Percentiles rank a stretch among this genome's conserved stretches.
Conservation (phyloP, 2,797 vertebrate species). For the Etheostoma perlongum region DNA sequence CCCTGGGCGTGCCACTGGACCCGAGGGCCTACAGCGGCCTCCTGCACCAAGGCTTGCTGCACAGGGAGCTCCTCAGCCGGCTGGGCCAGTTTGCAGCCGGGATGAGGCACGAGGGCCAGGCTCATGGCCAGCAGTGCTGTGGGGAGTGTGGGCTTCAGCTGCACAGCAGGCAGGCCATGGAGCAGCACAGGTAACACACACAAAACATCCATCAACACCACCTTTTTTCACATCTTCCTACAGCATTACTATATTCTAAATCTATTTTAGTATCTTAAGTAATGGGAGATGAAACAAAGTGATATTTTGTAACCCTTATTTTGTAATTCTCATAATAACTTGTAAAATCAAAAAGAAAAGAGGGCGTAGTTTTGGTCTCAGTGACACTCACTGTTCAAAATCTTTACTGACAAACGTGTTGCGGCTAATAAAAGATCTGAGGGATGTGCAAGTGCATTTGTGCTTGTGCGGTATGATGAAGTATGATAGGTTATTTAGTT, state of each 20-base stretch:
- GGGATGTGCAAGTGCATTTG: conserved; percentile 26
- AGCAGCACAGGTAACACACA: conserved; percentile 93
- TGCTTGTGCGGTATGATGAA: conserved; percentile 22
- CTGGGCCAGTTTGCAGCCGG: conserved; percentile 94
- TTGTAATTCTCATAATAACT: background rate
- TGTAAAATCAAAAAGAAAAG: background rate
- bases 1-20: conserved; percentile 94
- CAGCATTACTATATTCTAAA: background rate
- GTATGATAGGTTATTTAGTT: no score
- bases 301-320: background rate
- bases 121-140: conserved; percentile 89
- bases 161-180: conserved; percentile 92
- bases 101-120: conserved; percentile 90
- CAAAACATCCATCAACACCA: conserved; percentile 1
- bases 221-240: background rate
- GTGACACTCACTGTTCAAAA: background rate
- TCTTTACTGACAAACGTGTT: conserved; percentile 16
- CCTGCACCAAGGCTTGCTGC: conserved; percentile 95
- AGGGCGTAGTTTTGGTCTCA: background rate
- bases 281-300: background rate
- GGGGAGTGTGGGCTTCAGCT: conserved; percentile 94
- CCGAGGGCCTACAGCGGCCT: conserved; percentile 93
- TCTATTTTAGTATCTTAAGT: background rate
- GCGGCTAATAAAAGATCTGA: conserved; percentile 18
- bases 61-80: conserved; percentile 95